Evolutionary conservation across 2,888 invertebrate genomes (phyloP).

Genomic region (Atrina japonica): DNA sequence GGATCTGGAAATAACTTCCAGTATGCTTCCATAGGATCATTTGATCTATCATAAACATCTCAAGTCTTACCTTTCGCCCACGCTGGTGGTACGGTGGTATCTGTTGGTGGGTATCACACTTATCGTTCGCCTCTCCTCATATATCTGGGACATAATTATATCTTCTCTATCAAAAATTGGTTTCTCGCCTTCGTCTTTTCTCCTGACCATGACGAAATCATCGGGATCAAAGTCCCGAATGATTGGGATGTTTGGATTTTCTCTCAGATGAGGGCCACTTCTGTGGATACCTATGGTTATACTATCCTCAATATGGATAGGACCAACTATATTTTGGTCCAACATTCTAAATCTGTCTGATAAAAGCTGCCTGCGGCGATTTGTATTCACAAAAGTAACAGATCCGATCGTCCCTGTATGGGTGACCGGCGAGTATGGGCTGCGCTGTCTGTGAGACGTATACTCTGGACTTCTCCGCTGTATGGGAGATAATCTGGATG

Average conservation of each 20-base stretch:
- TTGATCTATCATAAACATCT: too few relatives aligned
- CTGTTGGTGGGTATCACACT: constrained; percentile 61
- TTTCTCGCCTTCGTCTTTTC: constrained; percentile 64
- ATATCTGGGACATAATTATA: constrained; percentile 66
- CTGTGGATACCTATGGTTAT: constrained; percentile 75
- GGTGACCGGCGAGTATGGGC: too few relatives aligned
- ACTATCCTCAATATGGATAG: constrained; percentile 70
- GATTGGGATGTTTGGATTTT: constrained; percentile 57
- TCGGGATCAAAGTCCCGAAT: constrained; percentile 62
- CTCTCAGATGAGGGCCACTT: constrained; percentile 52
- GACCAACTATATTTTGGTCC: constrained; percentile 29
- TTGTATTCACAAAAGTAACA: constrained; percentile 12
- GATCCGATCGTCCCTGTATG: not conserved
- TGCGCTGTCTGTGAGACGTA: too few relatives aligned
- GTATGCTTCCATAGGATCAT: too few relatives aligned
- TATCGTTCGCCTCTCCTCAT: constrained; percentile 61
- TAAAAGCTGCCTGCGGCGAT: constrained; percentile 13
- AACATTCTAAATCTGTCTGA: constrained; percentile 16
- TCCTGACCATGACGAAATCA: constrained; percentile 65
- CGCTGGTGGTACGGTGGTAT: too few relatives aligned
- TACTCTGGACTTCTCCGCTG: too few relatives aligned
- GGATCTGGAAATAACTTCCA: too few relatives aligned
- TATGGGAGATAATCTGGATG: too few relatives aligned
- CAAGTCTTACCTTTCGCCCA: too few relatives aligned
- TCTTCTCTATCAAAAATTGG: constrained; percentile 74